phyloP scores from a whole-genome alignment of 2,888 invertebrate species.

The Troglohyphantes excavatus region DNA sequence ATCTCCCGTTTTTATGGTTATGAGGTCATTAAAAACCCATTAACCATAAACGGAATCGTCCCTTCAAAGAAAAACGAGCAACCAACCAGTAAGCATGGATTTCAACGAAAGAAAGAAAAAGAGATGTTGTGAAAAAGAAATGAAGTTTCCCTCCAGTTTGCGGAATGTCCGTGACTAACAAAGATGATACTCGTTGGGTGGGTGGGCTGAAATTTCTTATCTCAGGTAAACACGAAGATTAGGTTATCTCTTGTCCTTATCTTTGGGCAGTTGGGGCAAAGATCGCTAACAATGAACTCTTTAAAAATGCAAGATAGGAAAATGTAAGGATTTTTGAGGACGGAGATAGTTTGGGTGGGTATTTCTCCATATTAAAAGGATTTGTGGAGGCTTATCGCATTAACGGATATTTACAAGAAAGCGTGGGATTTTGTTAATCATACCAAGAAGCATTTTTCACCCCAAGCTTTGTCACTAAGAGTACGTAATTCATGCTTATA shows the following conservation, averaged over 20 bases:
- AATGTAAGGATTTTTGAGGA: background rate
- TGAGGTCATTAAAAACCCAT: constrained; percentile 57
- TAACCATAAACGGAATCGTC: constrained; percentile 12
- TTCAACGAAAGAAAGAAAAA: background rate
- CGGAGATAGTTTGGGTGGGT: background rate
- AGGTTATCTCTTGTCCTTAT: constrained; percentile 19
- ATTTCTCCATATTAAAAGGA: too few relatives aligned
- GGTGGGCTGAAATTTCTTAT: constrained; percentile 1
- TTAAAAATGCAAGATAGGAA: background rate
- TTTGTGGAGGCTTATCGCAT: too few relatives aligned
- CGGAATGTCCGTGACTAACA: constrained; percentile 30
- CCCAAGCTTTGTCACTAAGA: too few relatives aligned
- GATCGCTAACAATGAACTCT: constrained; percentile 1
- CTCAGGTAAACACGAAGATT: constrained; percentile 21
- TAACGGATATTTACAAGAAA: too few relatives aligned
- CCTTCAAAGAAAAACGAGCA: background rate
- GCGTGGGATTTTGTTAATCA: too few relatives aligned
- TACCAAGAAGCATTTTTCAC: too few relatives aligned
- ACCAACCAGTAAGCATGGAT: constrained; percentile 19
- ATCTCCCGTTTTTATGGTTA: background rate
- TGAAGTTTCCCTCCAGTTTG: background rate
- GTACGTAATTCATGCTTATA: too few relatives aligned
- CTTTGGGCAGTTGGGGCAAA: background rate
- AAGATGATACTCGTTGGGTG: constrained; percentile 13
- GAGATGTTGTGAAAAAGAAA: background rate